Conservation (phyloP, 2,113 vertebrate genomes). For the Leucoraja erinaceus region DNA sequence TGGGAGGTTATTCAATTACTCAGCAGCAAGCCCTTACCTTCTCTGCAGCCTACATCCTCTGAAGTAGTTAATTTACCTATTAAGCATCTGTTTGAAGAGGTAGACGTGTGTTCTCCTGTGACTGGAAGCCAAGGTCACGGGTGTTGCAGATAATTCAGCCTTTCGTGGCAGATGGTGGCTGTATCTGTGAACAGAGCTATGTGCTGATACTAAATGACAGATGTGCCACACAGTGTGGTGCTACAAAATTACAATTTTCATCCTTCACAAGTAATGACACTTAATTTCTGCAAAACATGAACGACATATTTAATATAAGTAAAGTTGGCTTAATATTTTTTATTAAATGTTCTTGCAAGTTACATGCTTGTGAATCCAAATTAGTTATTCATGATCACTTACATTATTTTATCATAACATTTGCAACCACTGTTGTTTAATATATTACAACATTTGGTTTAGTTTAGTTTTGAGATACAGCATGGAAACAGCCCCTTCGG, state of each 20-base stretch:
- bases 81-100: constrained; percentile 24
- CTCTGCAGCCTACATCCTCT: neutral
- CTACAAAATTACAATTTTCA: neutral
- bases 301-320: neutral
- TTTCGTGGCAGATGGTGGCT: constrained; percentile 13
- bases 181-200: neutral
- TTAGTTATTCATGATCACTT: neutral
- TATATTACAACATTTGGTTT: neutral
- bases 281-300: neutral
- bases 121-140: constrained; percentile 24
- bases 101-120: neutral
- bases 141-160: neutral
- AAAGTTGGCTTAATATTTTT: neutral
- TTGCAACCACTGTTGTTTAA: neutral
- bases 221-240: neutral
- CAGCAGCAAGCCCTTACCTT: neutral
- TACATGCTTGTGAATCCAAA: neutral
- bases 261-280: neutral
- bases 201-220: neutral
- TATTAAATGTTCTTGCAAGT: neutral
- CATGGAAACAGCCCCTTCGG: too few relatives aligned
- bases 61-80: constrained; percentile 21
- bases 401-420: neutral
- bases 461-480: too few relatives aligned
- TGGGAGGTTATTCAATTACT: constrained; percentile 24